A percentile compares a stretch with the other conserved stretches of the same genome.
phyloP scores from a whole-genome alignment of 1,140 invertebrate genomes.

The Orchesella cincta region DNA sequence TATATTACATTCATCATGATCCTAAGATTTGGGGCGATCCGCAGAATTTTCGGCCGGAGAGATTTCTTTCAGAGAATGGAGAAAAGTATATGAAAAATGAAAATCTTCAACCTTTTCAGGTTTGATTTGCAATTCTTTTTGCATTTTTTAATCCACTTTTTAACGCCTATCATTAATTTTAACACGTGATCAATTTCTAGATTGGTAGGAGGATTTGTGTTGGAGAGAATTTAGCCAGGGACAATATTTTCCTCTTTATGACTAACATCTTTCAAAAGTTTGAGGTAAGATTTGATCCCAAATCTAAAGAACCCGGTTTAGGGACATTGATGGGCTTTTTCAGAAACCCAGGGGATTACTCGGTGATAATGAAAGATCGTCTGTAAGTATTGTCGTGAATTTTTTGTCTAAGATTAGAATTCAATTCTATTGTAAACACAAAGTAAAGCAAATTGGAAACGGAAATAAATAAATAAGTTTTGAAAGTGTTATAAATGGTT shows the following conservation, averaged over 20 bases:
- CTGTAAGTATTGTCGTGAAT: background rate
- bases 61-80: conserved; percentile 55
- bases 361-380: background rate
- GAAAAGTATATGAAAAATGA: conserved; percentile 39
- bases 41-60: conserved; percentile 57
- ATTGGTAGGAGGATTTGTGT: conserved; percentile 41
- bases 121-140: too few species aligned
- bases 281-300: background rate
- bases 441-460: too few species aligned
- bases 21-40: conserved; percentile 56
- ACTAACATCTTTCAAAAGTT: conserved; percentile 16
- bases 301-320: background rate
- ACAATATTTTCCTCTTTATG: background rate
- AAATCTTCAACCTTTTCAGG: conserved; percentile 51
- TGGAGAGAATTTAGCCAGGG: conserved; percentile 25
- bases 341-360: background rate
- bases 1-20: conserved; percentile 44
- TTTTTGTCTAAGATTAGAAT: too few species aligned
- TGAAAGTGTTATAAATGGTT: too few species aligned
- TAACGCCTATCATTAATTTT: too few species aligned
- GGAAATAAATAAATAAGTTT: too few species aligned
- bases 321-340: background rate
- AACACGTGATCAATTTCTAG: too few species aligned
- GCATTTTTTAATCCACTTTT: too few species aligned
- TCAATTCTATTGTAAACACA: too few species aligned